A percentile compares a stretch with the other conserved stretches of the same genome.
phyloP scores from a whole-genome alignment of 2,797 vertebrate genomes.

The Chromobotia macracanthus region DNA sequence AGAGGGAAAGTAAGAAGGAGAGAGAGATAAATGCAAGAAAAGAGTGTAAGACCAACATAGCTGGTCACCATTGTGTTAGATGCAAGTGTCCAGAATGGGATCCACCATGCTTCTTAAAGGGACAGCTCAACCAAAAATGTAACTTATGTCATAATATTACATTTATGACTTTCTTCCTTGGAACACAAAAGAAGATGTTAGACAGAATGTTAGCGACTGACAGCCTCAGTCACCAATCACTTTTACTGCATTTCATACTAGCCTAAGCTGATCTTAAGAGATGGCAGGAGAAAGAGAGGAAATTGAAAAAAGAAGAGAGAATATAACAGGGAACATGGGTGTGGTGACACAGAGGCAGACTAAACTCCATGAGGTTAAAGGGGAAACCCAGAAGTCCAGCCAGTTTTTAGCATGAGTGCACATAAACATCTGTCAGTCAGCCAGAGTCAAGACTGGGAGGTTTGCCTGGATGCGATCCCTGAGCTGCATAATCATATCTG shows the following conservation, averaged over 20 bases:
- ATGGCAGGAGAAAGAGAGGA: background rate
- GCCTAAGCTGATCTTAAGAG: background rate
- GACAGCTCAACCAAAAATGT: background rate
- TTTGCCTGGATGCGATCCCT: slow-evolving; percentile 40
- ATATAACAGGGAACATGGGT: slow-evolving; percentile 29
- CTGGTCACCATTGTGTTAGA: background rate
- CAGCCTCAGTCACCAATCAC: background rate
- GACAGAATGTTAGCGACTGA: background rate
- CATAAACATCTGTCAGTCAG: slow-evolving; percentile 40
- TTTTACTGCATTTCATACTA: background rate
- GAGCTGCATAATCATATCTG: slow-evolving; percentile 52
- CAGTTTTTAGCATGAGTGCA: slow-evolving; percentile 22
- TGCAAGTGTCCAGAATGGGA: background rate
- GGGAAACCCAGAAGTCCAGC: slow-evolving; percentile 22
- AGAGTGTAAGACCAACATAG: background rate
- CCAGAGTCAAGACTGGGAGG: slow-evolving; percentile 34
- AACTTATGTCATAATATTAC: too few relatives aligned
- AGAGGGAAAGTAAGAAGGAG: background rate
- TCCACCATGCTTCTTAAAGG: background rate
- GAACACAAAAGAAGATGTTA: background rate
- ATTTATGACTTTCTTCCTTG: background rate
- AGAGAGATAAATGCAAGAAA: background rate
- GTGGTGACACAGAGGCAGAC: slow-evolving; percentile 43
- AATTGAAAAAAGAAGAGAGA: background rate
- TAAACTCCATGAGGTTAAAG: slow-evolving; percentile 37